phyloP scores from a whole-genome alignment of 1,140 invertebrate genomes.

The Zaprionus ornatus region DNA sequence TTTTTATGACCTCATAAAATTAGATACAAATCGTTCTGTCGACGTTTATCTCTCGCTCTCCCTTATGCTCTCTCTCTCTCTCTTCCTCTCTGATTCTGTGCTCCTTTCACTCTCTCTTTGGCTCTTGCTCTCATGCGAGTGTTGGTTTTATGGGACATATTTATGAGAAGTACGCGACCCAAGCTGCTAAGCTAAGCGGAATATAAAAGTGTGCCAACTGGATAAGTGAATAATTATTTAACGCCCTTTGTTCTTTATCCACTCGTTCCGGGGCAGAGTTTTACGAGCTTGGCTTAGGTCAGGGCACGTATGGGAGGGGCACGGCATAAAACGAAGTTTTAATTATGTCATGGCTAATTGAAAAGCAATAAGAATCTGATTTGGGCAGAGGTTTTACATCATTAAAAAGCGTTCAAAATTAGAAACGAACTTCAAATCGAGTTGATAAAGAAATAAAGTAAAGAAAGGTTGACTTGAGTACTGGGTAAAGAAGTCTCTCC shows the following conservation, averaged over 20 bases:
- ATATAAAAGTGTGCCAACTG: constrained; percentile 68
- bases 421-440: neutral
- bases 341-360: constrained; percentile 35
- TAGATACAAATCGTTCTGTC: constrained; percentile 82
- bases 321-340: constrained; percentile 21
- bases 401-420: constrained; percentile 22
- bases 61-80: constrained; percentile 20
- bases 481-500: no score
- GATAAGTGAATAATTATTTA: constrained; percentile 79
- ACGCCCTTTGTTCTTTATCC: constrained; percentile 68
- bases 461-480: neutral
- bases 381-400: neutral
- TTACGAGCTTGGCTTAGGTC: constrained; percentile 44
- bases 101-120: constrained; percentile 11
- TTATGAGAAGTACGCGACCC: constrained; percentile 37
- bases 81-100: constrained; percentile 15
- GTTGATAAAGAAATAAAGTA: neutral
- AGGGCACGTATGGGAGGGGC: neutral
- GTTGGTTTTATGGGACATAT: constrained; percentile 42
- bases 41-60: constrained; percentile 62
- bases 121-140: constrained; percentile 7
- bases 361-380: constrained; percentile 20
- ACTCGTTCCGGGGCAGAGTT: constrained; percentile 49
- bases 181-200: constrained; percentile 9
- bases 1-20: constrained; percentile 84